These are phyloP conservation scores for Falco novaeseelandiae DNA, from an alignment of 2,797 vertebrate species.

Conservation along the genomic window DNA sequence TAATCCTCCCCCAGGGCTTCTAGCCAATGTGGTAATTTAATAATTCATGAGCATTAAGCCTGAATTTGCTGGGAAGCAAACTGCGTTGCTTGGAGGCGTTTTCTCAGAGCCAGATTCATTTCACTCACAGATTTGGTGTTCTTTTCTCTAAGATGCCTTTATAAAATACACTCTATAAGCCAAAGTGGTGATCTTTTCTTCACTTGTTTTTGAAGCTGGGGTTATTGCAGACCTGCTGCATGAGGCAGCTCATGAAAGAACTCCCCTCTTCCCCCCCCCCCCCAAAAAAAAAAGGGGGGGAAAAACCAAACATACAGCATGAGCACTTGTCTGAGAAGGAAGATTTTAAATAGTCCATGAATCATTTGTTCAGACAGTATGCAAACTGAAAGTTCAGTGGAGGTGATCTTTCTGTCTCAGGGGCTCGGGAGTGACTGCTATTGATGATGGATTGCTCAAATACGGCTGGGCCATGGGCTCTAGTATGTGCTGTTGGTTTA, in stretches of 20 bases:
- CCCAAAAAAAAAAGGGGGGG: too few relatives aligned
- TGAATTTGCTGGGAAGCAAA: slow-evolving; percentile 40
- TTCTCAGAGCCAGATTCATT: slow-evolving; percentile 50
- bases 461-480: not conserved
- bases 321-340: not conserved
- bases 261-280: not conserved
- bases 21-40: slow-evolving; percentile 52
- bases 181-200: not conserved
- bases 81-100: slow-evolving; percentile 34
- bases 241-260: not conserved
- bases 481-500: not conserved
- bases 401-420: not conserved
- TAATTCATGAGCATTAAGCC: slow-evolving; percentile 49
- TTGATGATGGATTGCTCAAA: not conserved
- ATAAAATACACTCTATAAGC: slow-evolving; percentile 38
- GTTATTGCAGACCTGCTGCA: slow-evolving; percentile 1
- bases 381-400: not conserved
- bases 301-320: not conserved
- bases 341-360: not conserved
- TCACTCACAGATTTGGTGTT: slow-evolving; percentile 45
- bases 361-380: not conserved
- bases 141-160: slow-evolving; percentile 43
- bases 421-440: not conserved
- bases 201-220: not conserved
- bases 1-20: slow-evolving; percentile 34